These are phyloP conservation scores for Hydraecia micacea DNA, from an alignment of 2,888 invertebrate species.

Conservation along the genomic window DNA sequence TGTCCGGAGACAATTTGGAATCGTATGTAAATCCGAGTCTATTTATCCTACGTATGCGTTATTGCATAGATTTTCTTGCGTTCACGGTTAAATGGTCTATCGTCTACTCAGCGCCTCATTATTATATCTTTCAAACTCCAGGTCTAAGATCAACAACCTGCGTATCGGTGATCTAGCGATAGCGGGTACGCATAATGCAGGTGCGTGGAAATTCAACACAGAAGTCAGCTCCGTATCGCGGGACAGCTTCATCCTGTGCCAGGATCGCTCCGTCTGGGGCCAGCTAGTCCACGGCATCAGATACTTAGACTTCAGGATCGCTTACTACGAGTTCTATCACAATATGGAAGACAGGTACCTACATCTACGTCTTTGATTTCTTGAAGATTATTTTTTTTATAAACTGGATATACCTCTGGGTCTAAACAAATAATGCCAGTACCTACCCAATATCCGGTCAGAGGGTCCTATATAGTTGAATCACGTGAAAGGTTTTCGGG, in stretches of 20 bases:
- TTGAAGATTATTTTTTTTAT: neutral
- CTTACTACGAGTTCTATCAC: conserved; percentile 90
- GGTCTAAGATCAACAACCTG: conserved; percentile 80
- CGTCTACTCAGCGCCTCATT: neutral
- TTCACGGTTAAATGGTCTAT: neutral
- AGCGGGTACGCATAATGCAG: conserved; percentile 90
- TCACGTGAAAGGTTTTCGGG: neutral
- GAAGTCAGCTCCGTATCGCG: conserved; percentile 82
- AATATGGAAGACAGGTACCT: conserved; percentile 82
- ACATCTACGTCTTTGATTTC: neutral
- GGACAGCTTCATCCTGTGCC: conserved; percentile 89
- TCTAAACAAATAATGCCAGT: conserved; percentile 15
- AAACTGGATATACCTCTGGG: neutral
- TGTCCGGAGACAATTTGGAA: neutral
- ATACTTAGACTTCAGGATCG: conserved; percentile 95
- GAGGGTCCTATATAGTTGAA: conserved; percentile 2
- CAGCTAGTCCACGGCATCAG: conserved; percentile 96
- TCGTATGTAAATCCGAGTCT: neutral
- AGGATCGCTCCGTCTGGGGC: conserved; percentile 95
- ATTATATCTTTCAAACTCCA: conserved; percentile 64
- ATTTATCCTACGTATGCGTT: neutral
- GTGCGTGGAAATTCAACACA: conserved; percentile 89
- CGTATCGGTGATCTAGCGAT: conserved; percentile 87
- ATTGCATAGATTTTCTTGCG: neutral
- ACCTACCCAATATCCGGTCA: neutral